phyloP scores from a whole-genome alignment of 1,140 invertebrate species.

The Harlomillsia oculata region DNA sequence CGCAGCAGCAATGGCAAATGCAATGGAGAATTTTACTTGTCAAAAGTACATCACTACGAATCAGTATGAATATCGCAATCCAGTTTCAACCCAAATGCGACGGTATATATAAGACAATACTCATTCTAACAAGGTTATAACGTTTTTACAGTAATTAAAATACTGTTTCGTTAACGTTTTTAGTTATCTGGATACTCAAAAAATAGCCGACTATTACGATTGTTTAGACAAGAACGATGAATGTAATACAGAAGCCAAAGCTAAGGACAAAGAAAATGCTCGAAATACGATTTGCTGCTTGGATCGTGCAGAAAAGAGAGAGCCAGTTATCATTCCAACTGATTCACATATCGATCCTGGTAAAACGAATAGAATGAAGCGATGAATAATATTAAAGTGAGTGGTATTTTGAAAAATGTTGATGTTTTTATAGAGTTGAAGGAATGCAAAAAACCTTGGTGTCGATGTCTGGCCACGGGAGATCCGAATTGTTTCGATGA shows the following conservation, averaged over 20 bases:
- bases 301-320: constrained; percentile 23
- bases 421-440: too few species aligned
- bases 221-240: constrained; percentile 19
- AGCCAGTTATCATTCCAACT: constrained; percentile 18
- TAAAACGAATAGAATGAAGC: too few species aligned
- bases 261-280: constrained; percentile 1
- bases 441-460: constrained; percentile 26
- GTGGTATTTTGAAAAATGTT: too few species aligned
- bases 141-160: background rate
- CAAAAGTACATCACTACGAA: constrained; percentile 25
- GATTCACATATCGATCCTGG: constrained; percentile 27
- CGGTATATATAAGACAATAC: background rate
- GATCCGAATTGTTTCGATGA: constrained; percentile 29
- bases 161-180: background rate
- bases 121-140: background rate
- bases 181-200: constrained; percentile 23
- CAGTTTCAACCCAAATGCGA: background rate
- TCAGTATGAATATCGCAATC: constrained; percentile 29
- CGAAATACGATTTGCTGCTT: constrained; percentile 11
- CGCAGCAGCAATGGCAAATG: constrained; percentile 1
- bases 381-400: too few species aligned
- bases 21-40: constrained; percentile 22
- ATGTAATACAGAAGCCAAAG: background rate
- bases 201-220: constrained; percentile 27
- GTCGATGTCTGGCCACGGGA: constrained; percentile 30